Percentiles rank a stretch among this genome's conserved stretches.
Evolutionary conservation across 1,140 invertebrate species (phyloP).

Genomic region (Acromyrmex heyeri): DNA sequence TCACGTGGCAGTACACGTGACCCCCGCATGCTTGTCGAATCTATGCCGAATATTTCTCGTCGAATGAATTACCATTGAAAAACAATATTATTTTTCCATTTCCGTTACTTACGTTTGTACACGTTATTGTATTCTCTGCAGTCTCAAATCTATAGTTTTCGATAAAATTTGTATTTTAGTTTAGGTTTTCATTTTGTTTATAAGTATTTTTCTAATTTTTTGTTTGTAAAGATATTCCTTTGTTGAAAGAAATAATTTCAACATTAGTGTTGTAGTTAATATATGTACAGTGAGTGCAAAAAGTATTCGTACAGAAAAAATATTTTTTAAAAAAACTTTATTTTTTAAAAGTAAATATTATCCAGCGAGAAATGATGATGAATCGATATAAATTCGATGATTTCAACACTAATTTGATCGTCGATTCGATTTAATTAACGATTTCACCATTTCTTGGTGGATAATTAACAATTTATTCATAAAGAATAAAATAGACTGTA

Average conservation of each 20-base stretch:
- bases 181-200: neutral
- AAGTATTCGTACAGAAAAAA: too few species aligned
- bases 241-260: neutral
- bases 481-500: too few species aligned
- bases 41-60: slow-evolving; percentile 52
- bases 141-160: neutral
- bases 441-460: too few species aligned
- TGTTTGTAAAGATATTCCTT: neutral
- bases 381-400: too few species aligned
- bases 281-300: neutral
- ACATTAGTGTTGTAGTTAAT: neutral
- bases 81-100: slow-evolving; percentile 81
- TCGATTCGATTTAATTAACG: too few species aligned
- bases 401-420: too few species aligned
- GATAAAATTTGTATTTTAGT: neutral
- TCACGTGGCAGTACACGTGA: slow-evolving; percentile 80
- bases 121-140: neutral
- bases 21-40: slow-evolving; percentile 59
- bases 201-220: neutral
- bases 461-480: too few species aligned
- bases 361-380: too few species aligned
- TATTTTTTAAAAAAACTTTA: too few species aligned
- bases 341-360: too few species aligned
- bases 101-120: slow-evolving; percentile 13
- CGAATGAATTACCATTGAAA: slow-evolving; percentile 74